Percentiles rank a stretch among this genome's conserved stretches.
Conservation (phyloP, 1,140 invertebrate genomes). For the Chionoecetes opilio region DNA sequence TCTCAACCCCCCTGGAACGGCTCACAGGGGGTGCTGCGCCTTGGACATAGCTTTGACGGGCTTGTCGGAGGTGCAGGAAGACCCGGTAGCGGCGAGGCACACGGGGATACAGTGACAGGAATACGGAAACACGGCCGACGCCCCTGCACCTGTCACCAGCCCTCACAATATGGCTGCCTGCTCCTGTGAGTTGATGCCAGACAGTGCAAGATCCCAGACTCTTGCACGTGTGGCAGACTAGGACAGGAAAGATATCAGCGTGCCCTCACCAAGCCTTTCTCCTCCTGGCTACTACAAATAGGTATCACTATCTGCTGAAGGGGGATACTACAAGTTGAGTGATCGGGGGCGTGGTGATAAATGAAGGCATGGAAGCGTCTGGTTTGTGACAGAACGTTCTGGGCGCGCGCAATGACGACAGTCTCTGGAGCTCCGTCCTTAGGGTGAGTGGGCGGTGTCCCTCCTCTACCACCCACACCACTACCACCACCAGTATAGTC, state of each 20-base stretch:
- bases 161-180: not conserved
- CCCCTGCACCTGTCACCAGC: not conserved
- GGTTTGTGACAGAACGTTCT: not conserved
- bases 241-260: not conserved
- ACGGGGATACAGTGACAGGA: not conserved
- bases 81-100: not conserved
- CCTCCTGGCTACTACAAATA: not conserved
- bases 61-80: not conserved
- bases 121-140: not conserved
- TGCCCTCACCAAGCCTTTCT: not conserved
- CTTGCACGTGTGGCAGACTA: not conserved
- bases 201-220: not conserved
- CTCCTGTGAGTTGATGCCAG: not conserved
- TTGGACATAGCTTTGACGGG: not conserved
- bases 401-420: constrained; percentile 12
- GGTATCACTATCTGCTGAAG: not conserved
- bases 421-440: not conserved
- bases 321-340: not conserved
- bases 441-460: not conserved
- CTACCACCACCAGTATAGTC: not conserved
- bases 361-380: not conserved
- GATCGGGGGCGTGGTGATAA: not conserved
- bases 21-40: not conserved
- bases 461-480: not conserved
- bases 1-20: not conserved